Percentiles rank a stretch among this genome's conserved stretches.
These are phyloP conservation scores for Pipa parva DNA, from an alignment of 2,113 vertebrate genomes.

Conservation along the genomic window DNA sequence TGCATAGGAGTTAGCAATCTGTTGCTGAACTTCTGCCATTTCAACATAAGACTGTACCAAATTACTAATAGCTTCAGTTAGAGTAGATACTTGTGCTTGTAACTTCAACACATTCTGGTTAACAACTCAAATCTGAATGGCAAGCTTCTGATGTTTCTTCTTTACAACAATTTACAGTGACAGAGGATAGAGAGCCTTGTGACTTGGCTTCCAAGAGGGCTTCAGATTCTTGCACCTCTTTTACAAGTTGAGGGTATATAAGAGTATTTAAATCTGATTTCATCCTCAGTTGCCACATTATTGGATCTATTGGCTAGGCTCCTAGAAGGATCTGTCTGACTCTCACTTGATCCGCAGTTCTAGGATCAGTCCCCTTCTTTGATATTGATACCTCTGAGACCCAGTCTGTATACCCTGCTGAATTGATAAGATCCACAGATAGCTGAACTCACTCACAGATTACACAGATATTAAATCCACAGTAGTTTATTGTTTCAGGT, in stretches of 20 bases:
- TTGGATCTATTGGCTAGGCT: neutral
- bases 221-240: neutral
- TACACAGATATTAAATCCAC: too few relatives aligned
- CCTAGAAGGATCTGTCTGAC: neutral
- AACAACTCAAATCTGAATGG: too few relatives aligned
- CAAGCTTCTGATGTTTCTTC: too few relatives aligned
- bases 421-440: too few relatives aligned
- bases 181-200: neutral
- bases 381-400: too few relatives aligned
- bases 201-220: neutral
- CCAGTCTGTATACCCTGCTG: too few relatives aligned
- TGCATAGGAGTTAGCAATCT: too few relatives aligned
- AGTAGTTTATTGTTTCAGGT: too few relatives aligned
- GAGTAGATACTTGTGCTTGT: neutral
- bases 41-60: too few relatives aligned
- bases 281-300: neutral
- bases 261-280: neutral
- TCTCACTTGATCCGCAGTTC: neutral
- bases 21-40: too few relatives aligned
- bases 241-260: neutral
- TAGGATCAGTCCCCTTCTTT: neutral
- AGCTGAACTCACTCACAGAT: too few relatives aligned
- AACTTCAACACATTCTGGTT: neutral
- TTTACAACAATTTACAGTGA: too few relatives aligned
- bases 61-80: neutral